Base-by-base conservation (phyloP, 2,797 vertebrate species). In the Hoplostethus mediterraneus region DNA sequence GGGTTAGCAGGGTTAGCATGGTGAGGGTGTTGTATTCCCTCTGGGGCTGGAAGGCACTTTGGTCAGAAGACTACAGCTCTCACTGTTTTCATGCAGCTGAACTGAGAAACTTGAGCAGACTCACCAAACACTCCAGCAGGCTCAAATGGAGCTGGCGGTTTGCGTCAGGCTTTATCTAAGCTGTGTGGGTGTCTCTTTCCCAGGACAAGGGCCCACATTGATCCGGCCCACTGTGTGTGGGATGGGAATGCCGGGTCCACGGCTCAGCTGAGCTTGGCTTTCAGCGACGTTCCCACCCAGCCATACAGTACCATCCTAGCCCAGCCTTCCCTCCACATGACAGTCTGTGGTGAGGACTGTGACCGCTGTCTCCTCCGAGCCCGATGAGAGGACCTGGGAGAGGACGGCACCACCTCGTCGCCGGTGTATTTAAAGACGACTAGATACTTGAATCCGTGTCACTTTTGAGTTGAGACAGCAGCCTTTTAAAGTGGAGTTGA, bases 171-270 rank as follows among this genome's bases (percentile, higher is more conserved):
- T 12, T 45, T 44, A 30, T 28, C 38, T 3, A 45, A 44, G 42
- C 76, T 49, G 62, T 64, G 72, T 62, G 65, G 65, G 51, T 74
- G 63, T 73, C 73, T 83, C 33, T 81, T 44, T 63, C 77, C 42
- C 17, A 80, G 61, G 17, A 91, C 85, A 90, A 90, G 85, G 81
- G 56, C 75, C 84, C 77, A 76, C 85, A 89, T 82, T 81, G 56
- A 84, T 72, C 72, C 69, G 40, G 63, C 68, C 78, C 81, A 75
- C 86, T 74, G 63, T 80, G 83, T 80, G 90, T 90, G 86, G 90
- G 90, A 80, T 82, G 81, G 90, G 90, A 92, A 90, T 91, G 88
- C 81, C 13, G 71, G 73, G 68, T 49, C 62, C 53, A n/a, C 30
- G 73, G 76, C 81, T 77, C 70, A 63, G 75, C 75, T 69, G 68